Evolutionary conservation across 1,140 invertebrate species (phyloP).

Genomic region (Nixonia krombeini): DNA sequence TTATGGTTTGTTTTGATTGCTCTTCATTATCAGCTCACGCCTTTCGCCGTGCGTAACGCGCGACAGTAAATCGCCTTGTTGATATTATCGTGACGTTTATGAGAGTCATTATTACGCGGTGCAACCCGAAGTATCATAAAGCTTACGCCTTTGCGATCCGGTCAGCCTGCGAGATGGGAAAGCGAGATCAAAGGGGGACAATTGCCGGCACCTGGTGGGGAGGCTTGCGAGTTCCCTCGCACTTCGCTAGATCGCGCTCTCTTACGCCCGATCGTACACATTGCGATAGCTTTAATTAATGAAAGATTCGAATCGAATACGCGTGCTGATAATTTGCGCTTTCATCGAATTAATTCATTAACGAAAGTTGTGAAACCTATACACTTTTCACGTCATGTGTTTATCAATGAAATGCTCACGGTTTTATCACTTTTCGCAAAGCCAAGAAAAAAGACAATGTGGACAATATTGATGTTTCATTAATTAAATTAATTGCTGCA

Average conservation of each 20-base stretch:
- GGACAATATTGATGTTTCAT: no score
- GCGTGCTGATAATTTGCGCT: no score
- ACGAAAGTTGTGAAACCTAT: no score
- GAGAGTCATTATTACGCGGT: constrained; percentile 69
- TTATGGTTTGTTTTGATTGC: constrained; percentile 71
- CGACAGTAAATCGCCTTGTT: constrained; percentile 67
- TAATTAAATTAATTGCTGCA: no score
- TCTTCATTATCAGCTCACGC: constrained; percentile 67
- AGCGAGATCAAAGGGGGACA: constrained; percentile 36
- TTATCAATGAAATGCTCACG: no score
- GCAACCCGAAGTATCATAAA: constrained; percentile 65
- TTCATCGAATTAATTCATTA: no score
- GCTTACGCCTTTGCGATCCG: constrained; percentile 66
- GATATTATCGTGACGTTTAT: constrained; percentile 71
- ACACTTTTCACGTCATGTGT: no score
- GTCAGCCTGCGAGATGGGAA: constrained; percentile 37
- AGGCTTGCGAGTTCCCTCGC: constrained; percentile 59
- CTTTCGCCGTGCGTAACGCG: constrained; percentile 63
- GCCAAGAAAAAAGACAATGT: no score
- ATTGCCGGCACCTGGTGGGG: constrained; percentile 48
- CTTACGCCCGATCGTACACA: constrained; percentile 16
- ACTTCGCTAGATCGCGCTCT: constrained; percentile 64
- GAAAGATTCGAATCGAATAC: not conserved
- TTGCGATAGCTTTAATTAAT: not conserved
- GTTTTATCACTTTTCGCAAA: no score